Evolutionary conservation across 2,797 vertebrate species (phyloP), one percentile per base, ranked within the genome.

Genomic region (Florisuga fusca): DNA sequence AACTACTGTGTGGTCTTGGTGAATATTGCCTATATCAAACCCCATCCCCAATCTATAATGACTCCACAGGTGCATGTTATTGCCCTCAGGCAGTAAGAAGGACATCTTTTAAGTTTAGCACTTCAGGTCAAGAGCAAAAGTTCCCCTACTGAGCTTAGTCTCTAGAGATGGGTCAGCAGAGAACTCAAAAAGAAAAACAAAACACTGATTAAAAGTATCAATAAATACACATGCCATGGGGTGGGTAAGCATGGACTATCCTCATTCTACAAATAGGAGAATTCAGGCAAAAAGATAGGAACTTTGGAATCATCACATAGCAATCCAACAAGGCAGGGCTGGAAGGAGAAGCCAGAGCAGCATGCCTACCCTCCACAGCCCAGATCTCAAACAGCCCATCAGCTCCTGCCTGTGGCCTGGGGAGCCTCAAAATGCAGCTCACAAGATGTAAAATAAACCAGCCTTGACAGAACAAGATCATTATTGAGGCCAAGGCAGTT

Each of bases 371-470:
- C n/a, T 43, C 23, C 19, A 25, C 31, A 67, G 55, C 63, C 41
- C 19, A 29, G 27, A 57, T 29, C 46, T 77, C 87, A 80, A 71
- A 92, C 53, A 38, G 95, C 63, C 64, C 84, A 63, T 31, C 91
- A 96, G 67, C 95, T 92, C 73, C 85, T 88, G 78, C 88, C 86
- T 86, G 86, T 88, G 93, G 90, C 66, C 90, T 74, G 17, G 13
- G 50, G 80, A 93, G 36, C 41, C 68, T 91, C 31, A 11, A 80
- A 93, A 68, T 9, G 54, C 41, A 77, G 45, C 41, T 75, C 12
- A 16, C 21, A 18, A 45, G 36, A 29, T 16, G 15, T 57, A 59
- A 91, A 92, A 27, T 5, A 54, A 57, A 8, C 17, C 29, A 23
- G 21, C n/a, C 51, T 75, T 68, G 36, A 38, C 9, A 75, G 31